Conservation (phyloP, 2,113 vertebrate species). For the Lasiurus cinereus region DNA sequence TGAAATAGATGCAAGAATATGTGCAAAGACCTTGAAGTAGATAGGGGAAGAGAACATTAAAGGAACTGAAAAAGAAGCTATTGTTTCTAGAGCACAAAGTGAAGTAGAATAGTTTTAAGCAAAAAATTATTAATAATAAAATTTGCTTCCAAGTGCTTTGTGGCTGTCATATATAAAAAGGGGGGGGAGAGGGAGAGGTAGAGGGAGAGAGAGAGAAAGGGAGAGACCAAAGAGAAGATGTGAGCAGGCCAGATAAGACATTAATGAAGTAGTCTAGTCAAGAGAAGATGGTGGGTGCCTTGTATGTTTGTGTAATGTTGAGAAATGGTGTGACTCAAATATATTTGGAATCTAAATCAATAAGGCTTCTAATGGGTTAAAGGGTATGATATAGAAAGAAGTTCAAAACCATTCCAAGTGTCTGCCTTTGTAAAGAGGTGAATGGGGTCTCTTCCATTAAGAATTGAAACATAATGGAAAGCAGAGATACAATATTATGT, state of each 20-base stretch:
- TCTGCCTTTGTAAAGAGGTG: not conserved
- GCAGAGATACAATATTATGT: not conserved
- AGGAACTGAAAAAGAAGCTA: not conserved
- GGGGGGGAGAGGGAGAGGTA: not conserved
- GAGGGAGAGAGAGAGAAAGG: not conserved
- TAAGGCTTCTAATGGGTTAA: not conserved
- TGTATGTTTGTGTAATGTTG: not conserved
- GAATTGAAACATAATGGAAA: not conserved
- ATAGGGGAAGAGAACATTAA: not conserved
- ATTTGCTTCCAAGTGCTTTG: constrained; percentile 10
- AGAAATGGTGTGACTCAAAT: not conserved
- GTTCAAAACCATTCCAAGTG: not conserved
- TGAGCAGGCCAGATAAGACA: not conserved
- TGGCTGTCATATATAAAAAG: not conserved
- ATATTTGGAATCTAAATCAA: not conserved
- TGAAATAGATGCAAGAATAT: not conserved
- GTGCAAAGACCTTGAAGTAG: not conserved
- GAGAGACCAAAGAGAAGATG: not conserved
- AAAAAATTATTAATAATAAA: not conserved
- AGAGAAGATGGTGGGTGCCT: not conserved
- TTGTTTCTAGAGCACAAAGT: not conserved
- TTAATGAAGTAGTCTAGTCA: not conserved
- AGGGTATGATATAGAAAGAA: not conserved
- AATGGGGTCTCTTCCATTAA: not conserved
- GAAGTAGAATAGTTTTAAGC: not conserved